These are phyloP conservation scores for Epinephelus fuscoguttatus DNA, from an alignment of 2,113 vertebrate genomes.

Conservation along the genomic window DNA sequence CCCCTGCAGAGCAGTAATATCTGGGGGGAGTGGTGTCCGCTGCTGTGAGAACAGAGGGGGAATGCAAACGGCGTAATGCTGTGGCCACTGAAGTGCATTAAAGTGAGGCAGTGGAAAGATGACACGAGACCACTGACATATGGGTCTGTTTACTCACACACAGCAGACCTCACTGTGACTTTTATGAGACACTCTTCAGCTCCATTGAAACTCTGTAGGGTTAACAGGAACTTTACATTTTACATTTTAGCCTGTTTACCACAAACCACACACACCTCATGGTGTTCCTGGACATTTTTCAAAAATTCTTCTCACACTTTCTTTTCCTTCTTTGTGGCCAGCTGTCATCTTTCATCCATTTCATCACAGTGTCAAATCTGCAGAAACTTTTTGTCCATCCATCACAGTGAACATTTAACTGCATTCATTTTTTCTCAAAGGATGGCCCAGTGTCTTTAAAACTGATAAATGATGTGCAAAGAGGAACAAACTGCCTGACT, in stretches of 20 bases:
- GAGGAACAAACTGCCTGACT: background rate
- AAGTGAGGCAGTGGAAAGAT: background rate
- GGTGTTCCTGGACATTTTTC: too few species aligned
- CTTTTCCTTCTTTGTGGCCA: background rate
- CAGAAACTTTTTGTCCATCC: background rate
- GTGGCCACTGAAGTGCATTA: background rate
- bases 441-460: background rate
- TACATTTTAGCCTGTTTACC: background rate
- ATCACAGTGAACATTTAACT: background rate
- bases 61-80: background rate
- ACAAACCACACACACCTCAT: background rate
- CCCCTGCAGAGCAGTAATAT: background rate
- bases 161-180: background rate
- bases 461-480: slow-evolving; percentile 4
- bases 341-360: background rate
- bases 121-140: background rate
- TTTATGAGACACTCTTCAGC: background rate
- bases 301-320: background rate
- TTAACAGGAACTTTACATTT: background rate
- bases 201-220: background rate
- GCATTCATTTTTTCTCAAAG: background rate
- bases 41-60: background rate
- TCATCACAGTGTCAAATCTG: background rate
- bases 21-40: background rate
- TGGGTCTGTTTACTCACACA: background rate